Evolutionary conservation across 2,797 vertebrate genomes (phyloP), one percentile per base, ranked within the genome.

Genomic region (Rousettus madagascariensis): DNA sequence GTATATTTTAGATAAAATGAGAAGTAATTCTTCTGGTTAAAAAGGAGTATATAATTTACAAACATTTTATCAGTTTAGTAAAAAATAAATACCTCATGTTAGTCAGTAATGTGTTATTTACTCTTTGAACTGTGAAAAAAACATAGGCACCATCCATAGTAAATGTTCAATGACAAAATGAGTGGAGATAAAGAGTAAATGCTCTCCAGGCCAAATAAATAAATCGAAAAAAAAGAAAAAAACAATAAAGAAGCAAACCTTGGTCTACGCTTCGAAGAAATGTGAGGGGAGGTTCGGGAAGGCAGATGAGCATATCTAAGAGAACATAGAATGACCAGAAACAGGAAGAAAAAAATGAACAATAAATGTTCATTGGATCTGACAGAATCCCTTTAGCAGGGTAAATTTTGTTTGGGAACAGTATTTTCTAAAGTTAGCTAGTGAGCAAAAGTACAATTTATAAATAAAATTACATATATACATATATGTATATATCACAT

Each of bases 401-500:
- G 26, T 82, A 4, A 84, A 49, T 88, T 92, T 75, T 91, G 20
- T 33, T 84, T 84, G 8, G 15, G 63, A 90, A 78, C 8, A 51
- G 8, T 75, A 46, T 85, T 88, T 94, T 69, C 46, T 87, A 49
- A 93, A 89, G 59, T 83, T 86, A 77, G 10, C 36, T 63, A 75
- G 17, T 71, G 7, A 69, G 74, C 2, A 63, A 8, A 74, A 90
- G 13, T 90, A 20, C 3, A 36, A 17, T 20, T 57, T 65, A 72
- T 43, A 82, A 46, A 33, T 78, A 91, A 82, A 82, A 68, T 51
- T 68, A 51, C 38, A 38, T 22, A 74, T 63, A 38, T 84, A 53
- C 30, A 36, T 36, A 24, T 26, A 71, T 66, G 49, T 85, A 63
- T 43, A 59, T 24, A 43, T 36, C 6, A 57, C 2, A 61, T 53